Evolutionary conservation across 2,888 invertebrate genomes (phyloP).

Genomic region (Zhuqinia jingwanae): DNA sequence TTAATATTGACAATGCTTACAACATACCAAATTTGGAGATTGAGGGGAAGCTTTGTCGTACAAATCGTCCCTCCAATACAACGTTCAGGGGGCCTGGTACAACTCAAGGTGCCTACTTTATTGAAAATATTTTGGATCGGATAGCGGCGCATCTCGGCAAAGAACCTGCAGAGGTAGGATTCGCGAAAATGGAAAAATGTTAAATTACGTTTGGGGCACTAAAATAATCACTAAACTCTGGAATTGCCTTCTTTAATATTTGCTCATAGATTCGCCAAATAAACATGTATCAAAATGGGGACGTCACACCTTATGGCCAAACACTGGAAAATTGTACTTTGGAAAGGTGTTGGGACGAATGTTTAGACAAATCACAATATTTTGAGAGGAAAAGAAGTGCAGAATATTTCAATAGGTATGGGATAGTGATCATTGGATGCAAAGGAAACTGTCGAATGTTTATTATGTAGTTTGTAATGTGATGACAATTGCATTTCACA

Average conservation of each 20-base stretch:
- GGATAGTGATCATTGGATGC: too few relatives aligned
- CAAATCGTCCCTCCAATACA: conserved; percentile 95
- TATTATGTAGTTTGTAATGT: too few relatives aligned
- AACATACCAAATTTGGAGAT: conserved; percentile 79
- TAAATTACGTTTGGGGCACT: too few relatives aligned
- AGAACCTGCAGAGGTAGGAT: conserved; percentile 84
- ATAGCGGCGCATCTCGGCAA: conserved; percentile 87
- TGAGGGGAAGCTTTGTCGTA: conserved; percentile 86
- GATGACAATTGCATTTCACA: too few relatives aligned
- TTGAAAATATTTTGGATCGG: conserved; percentile 87
- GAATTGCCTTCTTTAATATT: too few relatives aligned
- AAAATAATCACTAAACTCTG: too few relatives aligned
- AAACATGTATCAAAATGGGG: conserved; percentile 91
- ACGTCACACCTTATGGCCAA: conserved; percentile 90
- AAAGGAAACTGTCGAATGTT: background rate
- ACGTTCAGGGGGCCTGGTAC: conserved; percentile 96
- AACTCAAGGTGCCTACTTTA: conserved; percentile 94
- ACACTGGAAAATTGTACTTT: conserved; percentile 87
- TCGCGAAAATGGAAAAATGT: too few relatives aligned
- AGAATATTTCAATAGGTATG: conserved; percentile 86
- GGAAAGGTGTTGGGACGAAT: conserved; percentile 90
- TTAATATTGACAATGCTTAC: conserved; percentile 88
- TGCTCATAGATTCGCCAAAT: conserved; percentile 84
- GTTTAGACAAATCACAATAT: conserved; percentile 86
- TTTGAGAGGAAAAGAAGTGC: conserved; percentile 83